Evolutionary conservation across 2,888 invertebrate genomes (phyloP).

Genomic region (Shargacucullia verbasci): DNA sequence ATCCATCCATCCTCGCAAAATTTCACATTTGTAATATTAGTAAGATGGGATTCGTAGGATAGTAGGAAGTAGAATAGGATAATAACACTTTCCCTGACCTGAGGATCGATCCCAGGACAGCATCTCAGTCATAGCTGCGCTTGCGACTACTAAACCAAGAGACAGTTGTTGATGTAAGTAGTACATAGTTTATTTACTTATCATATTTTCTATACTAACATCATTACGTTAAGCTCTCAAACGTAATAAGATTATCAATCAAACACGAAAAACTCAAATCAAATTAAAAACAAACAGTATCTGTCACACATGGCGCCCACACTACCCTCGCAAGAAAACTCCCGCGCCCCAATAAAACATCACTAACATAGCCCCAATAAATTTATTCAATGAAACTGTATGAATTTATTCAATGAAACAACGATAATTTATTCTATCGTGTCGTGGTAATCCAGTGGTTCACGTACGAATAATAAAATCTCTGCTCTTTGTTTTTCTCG

Average conservation of each 20-base stretch:
- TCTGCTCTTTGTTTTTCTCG: slow-evolving; percentile 64
- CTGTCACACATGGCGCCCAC: slow-evolving; percentile 53
- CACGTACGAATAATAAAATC: slow-evolving; percentile 80
- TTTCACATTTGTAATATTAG: too few relatives aligned
- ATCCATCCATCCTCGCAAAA: too few relatives aligned
- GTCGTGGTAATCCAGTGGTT: slow-evolving; percentile 74
- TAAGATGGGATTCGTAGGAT: too few relatives aligned
- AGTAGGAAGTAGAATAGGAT: too few relatives aligned
- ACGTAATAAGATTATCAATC: slow-evolving; percentile 50
- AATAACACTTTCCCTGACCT: too few relatives aligned
- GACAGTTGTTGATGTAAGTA: too few relatives aligned
- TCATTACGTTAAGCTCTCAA: slow-evolving; percentile 5
- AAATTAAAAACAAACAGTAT: slow-evolving; percentile 59
- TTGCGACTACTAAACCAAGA: too few relatives aligned
- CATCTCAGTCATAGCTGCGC: too few relatives aligned
- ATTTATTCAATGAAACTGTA: slow-evolving; percentile 39
- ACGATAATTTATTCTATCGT: slow-evolving; percentile 78
- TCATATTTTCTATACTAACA: too few relatives aligned
- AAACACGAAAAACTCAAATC: slow-evolving; percentile 40
- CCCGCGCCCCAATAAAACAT: slow-evolving; percentile 31
- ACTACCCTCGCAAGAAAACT: slow-evolving; percentile 24
- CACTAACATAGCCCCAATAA: slow-evolving; percentile 32
- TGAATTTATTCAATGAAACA: slow-evolving; percentile 66
- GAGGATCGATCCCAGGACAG: too few relatives aligned
- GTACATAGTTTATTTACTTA: too few relatives aligned